phyloP scores from a whole-genome alignment of 92 coral and sea anemone genomes.

The Phymanthus crucifer region DNA sequence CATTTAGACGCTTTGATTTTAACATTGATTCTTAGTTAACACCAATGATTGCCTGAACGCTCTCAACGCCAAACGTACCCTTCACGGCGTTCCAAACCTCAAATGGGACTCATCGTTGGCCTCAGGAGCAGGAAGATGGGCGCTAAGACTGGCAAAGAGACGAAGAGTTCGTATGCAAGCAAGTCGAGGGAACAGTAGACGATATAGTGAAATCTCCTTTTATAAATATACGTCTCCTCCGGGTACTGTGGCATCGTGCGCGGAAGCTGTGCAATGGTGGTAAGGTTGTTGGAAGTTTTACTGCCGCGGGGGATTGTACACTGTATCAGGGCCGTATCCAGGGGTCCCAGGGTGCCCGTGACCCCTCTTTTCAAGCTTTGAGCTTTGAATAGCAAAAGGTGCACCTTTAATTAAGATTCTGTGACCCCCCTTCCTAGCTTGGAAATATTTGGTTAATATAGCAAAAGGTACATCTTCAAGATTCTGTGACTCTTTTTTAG shows the following conservation, averaged over 20 bases:
- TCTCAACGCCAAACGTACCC: slow-evolving; percentile 31
- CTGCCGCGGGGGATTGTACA: too few relatives aligned
- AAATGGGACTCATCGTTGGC: slow-evolving; percentile 43
- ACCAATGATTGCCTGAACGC: slow-evolving; percentile 27
- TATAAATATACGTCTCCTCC: slow-evolving; percentile 5
- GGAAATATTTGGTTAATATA: too few relatives aligned
- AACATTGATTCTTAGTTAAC: slow-evolving; percentile 17
- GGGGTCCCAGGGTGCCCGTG: too few relatives aligned
- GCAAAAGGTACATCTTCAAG: too few relatives aligned
- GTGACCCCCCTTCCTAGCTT: too few relatives aligned
- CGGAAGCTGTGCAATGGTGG: slow-evolving; percentile 11
- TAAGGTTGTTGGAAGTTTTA: neutral
- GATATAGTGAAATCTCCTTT: slow-evolving; percentile 29
- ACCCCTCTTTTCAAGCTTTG: too few relatives aligned
- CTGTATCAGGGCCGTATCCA: too few relatives aligned
- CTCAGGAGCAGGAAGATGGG: slow-evolving; percentile 34
- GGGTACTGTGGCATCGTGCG: slow-evolving; percentile 1
- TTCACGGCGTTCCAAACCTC: slow-evolving; percentile 12
- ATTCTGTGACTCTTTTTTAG: too few relatives aligned
- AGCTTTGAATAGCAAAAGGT: too few relatives aligned
- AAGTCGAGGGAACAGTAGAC: slow-evolving; percentile 19
- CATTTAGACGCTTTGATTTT: too few relatives aligned
- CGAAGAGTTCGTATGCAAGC: slow-evolving; percentile 19
- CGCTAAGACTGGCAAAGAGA: slow-evolving; percentile 34
- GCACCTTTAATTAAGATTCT: too few relatives aligned